Evolutionary conservation across 2,113 vertebrate genomes (phyloP).

Genomic region (Lathamus discolor): DNA sequence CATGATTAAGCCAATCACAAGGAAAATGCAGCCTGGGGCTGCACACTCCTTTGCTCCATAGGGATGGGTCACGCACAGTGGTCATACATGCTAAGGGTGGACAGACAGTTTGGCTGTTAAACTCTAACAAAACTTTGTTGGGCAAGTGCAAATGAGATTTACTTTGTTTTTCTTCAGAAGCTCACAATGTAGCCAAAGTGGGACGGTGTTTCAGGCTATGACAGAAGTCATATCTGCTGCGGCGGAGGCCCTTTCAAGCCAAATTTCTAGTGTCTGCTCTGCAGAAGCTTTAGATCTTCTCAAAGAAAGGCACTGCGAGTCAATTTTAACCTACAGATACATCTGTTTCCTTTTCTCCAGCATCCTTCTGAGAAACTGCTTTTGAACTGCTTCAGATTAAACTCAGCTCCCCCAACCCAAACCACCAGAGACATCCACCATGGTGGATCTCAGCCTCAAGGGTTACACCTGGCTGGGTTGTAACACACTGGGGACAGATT

Average conservation of each 20-base stretch:
- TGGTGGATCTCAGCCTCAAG: not conserved
- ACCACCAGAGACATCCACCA: not conserved
- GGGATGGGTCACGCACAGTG: not conserved
- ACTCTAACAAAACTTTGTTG: not conserved
- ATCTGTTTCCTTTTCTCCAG: conserved; percentile 30
- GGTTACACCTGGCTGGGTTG: not conserved
- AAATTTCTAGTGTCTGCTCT: conserved; percentile 12
- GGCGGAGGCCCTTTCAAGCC: conserved; percentile 19
- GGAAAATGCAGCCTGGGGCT: not conserved
- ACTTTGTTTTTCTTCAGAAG: not conserved
- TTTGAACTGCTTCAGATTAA: not conserved
- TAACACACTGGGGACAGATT: not conserved
- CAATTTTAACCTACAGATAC: conserved; percentile 31
- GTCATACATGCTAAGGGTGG: not conserved
- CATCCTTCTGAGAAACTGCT: not conserved
- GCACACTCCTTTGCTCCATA: rapidly evolving
- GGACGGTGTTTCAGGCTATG: not conserved
- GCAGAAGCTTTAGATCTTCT: not conserved
- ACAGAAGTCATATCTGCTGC: not conserved
- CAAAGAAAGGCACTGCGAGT: not conserved
- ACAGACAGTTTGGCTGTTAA: not conserved
- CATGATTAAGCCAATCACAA: rapidly evolving
- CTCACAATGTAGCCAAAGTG: not conserved
- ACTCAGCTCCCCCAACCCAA: not conserved
- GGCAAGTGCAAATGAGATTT: not conserved